Percentiles rank a stretch among this genome's conserved stretches.
Evolutionary conservation across 2,113 vertebrate species (phyloP).

Genomic region (Colaptes auratus): DNA sequence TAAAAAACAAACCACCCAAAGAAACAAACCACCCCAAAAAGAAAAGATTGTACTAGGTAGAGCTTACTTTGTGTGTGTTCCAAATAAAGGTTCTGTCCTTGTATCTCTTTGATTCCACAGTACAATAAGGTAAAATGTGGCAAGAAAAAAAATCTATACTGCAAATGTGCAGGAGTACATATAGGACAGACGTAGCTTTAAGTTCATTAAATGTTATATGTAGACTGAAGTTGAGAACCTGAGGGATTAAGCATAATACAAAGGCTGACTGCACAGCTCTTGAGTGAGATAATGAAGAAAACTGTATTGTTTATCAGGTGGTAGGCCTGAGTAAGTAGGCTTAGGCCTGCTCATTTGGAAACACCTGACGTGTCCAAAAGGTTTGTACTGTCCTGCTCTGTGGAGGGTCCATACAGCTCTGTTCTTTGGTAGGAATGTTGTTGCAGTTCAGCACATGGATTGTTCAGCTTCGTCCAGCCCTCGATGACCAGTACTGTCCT

Average conservation of each 20-base stretch:
- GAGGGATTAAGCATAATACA: not conserved
- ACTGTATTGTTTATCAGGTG: not conserved
- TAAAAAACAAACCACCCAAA: conserved; percentile 4
- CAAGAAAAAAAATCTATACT: not conserved
- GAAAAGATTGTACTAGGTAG: not conserved
- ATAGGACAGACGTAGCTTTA: not conserved
- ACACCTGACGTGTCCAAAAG: not conserved
- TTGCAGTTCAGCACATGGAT: not conserved
- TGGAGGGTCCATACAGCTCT: fast-evolving
- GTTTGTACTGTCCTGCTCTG: not conserved
- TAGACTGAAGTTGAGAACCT: not conserved
- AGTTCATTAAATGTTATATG: not conserved
- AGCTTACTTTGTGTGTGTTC: not conserved
- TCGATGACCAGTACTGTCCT: fast-evolving
- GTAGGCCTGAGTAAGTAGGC: not conserved
- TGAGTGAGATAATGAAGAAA: not conserved
- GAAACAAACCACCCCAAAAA: not conserved
- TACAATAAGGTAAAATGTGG: not conserved
- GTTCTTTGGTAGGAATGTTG: not conserved
- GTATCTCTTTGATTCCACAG: not conserved
- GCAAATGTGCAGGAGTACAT: not conserved
- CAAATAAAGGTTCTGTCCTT: not conserved
- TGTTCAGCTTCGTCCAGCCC: not conserved
- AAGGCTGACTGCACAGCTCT: not conserved
- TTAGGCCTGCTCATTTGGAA: not conserved